Percentiles rank a stretch among this genome's conserved stretches.
Conservation (phyloP, 2,113 vertebrate genomes). For the Tricholaema leucomelas region DNA sequence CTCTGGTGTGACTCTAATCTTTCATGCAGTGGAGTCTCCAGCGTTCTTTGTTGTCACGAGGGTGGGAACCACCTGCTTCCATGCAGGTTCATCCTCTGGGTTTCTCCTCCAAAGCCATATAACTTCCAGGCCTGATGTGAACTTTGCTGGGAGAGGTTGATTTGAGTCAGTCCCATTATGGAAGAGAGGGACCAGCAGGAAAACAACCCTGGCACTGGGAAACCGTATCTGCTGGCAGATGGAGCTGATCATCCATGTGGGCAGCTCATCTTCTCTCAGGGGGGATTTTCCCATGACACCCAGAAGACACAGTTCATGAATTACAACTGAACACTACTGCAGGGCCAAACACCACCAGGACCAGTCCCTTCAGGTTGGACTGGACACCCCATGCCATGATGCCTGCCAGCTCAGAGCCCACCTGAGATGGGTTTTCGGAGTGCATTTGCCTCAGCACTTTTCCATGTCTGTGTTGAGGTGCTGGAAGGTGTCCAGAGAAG, state of each 20-base stretch:
- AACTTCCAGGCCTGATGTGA: not conserved
- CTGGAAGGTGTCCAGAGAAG: too few species aligned
- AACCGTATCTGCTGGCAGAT: not conserved
- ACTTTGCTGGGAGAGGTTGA: not conserved
- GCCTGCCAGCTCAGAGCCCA: not conserved
- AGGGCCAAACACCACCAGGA: not conserved
- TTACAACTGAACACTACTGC: not conserved
- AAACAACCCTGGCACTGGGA: not conserved
- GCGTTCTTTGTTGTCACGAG: not conserved
- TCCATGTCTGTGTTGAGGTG: too few species aligned
- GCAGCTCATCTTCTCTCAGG: not conserved
- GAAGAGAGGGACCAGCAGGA: not conserved
- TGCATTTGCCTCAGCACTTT: not conserved
- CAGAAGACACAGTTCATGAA: not conserved
- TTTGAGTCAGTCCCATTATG: not conserved
- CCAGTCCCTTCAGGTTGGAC: rapidly evolving
- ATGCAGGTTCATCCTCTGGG: not conserved
- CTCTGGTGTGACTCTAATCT: too few species aligned
- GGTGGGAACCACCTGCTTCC: not conserved
- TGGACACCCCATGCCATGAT: rapidly evolving
- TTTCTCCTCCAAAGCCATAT: not conserved
- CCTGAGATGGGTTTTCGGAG: not conserved
- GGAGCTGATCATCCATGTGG: not conserved
- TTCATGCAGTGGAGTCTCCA: not conserved
- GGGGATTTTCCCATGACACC: rapidly evolving